These are phyloP conservation scores for Atrina japonica DNA, from an alignment of 2,888 invertebrate genomes.

Conservation along the genomic window DNA sequence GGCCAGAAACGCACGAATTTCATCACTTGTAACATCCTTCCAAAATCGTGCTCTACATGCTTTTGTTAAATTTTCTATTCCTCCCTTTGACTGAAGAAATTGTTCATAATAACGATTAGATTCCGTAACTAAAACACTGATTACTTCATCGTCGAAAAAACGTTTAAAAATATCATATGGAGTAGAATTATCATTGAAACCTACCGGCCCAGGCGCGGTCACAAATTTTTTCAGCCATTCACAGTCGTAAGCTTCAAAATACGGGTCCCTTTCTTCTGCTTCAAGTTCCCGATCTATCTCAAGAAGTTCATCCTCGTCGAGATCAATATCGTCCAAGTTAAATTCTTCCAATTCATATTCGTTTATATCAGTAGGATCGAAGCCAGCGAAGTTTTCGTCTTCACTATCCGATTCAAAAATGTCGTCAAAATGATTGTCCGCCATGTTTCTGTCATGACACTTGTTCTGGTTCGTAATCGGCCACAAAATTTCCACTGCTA, in stretches of 20 bases:
- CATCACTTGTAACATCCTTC: too few species aligned
- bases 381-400: neutral
- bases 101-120: too few species aligned
- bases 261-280: neutral
- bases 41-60: too few species aligned
- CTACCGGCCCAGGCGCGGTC: neutral
- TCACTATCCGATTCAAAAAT: neutral
- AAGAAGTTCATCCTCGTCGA: neutral
- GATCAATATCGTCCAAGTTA: neutral
- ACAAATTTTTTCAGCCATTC: neutral
- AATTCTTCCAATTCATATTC: neutral
- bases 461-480: too few species aligned
- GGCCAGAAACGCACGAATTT: too few species aligned
- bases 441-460: too few species aligned
- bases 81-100: too few species aligned
- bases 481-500: too few species aligned
- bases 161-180: neutral
- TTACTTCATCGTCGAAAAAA: conserved; percentile 8
- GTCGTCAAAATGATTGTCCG: neutral
- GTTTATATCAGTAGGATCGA: neutral
- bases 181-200: neutral
- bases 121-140: too few species aligned
- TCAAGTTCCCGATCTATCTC: neutral
- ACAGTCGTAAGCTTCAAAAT: neutral
- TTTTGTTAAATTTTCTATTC: too few species aligned